Evolutionary conservation across 2,797 vertebrate species (phyloP).

Genomic region (Anguilla marmorata): DNA sequence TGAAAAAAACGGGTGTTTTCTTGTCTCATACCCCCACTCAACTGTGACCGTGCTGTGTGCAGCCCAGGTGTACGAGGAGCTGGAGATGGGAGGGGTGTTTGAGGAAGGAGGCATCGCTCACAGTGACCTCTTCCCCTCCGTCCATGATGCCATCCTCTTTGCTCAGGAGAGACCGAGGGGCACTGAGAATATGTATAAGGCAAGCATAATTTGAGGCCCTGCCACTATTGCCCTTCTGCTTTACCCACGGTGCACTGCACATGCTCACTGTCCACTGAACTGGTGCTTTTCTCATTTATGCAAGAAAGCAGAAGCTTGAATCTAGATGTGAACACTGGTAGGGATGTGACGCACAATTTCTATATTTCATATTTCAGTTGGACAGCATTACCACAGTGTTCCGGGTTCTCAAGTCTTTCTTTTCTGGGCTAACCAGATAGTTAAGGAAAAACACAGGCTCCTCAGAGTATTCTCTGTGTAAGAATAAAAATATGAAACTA

Average conservation of each 20-base stretch:
- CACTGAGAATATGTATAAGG: conserved; percentile 42
- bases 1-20: not conserved
- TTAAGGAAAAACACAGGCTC: not conserved
- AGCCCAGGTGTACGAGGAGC: conserved; percentile 90
- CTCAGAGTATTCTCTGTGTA: not conserved
- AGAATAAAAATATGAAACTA: not conserved
- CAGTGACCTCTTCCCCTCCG: conserved; percentile 79
- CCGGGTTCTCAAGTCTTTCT: not conserved
- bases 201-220: conserved; percentile 35
- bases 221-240: not conserved
- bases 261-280: not conserved
- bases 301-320: not conserved
- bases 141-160: conserved; percentile 85
- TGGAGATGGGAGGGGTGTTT: conserved; percentile 83
- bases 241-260: not conserved
- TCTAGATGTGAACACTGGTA: not conserved
- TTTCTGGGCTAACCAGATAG: not conserved
- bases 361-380: not conserved
- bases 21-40: not conserved
- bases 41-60: conserved; percentile 28
- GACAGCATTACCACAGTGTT: not conserved
- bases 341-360: not conserved
- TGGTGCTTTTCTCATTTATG: not conserved
- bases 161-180: conserved; percentile 66
- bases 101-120: conserved; percentile 78